Conservation (phyloP, 2,113 vertebrate genomes). For the Malurus elegans region DNA sequence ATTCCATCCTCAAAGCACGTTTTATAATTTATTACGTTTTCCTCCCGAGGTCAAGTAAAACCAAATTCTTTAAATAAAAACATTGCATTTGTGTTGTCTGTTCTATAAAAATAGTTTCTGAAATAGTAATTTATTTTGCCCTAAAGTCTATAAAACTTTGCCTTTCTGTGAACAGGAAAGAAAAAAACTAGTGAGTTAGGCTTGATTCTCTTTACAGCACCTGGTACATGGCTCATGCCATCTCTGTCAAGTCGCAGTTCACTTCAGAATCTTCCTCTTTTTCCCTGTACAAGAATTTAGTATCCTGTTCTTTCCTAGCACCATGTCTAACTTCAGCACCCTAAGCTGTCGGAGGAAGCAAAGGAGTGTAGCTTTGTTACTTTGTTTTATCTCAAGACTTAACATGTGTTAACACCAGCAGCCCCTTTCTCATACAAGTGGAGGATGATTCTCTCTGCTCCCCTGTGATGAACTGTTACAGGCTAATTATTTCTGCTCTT, state of each 20-base stretch:
- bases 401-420: neutral
- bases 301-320: neutral
- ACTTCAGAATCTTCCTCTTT: neutral
- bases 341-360: neutral
- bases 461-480: neutral
- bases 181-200: neutral
- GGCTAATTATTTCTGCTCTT: neutral
- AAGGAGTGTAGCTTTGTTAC: neutral
- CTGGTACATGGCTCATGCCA: fast-evolving
- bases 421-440: neutral
- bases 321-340: neutral
- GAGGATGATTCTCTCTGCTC: neutral
- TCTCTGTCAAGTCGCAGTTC: neutral
- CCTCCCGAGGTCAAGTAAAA: neutral
- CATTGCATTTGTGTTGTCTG: neutral
- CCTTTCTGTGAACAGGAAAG: neutral
- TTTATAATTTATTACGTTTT: neutral
- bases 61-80: neutral
- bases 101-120: neutral
- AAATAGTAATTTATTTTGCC: neutral
- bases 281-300: fast-evolving
- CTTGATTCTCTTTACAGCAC: neutral
- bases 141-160: neutral
- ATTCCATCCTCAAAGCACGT: neutral
- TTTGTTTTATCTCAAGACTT: neutral